Conservation (phyloP, 30 jellyfish, hydroid and myxozoan genomes). For the Aurelia sp. region DNA sequence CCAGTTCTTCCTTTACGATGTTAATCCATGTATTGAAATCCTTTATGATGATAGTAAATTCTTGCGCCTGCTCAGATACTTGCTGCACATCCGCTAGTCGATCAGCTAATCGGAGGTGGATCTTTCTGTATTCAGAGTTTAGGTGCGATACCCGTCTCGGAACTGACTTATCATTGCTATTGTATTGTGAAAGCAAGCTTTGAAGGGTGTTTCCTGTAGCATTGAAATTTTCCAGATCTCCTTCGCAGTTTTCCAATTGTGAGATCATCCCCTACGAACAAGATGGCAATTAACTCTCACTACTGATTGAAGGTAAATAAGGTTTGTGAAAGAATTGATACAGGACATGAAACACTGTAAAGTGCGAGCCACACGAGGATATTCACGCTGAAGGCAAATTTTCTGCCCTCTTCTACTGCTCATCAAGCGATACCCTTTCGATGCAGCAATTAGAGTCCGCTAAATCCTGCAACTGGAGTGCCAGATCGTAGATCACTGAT, state of each 20-base stretch:
- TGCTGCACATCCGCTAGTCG: constrained; percentile 72
- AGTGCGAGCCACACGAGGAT: too few relatives aligned
- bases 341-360: too few relatives aligned
- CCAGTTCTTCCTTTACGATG: constrained; percentile 42
- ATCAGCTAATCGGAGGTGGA: constrained; percentile 51
- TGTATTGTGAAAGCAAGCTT: constrained; percentile 45
- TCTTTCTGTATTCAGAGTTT: constrained; percentile 52
- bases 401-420: too few relatives aligned
- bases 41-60: constrained; percentile 40
- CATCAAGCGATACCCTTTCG: too few relatives aligned
- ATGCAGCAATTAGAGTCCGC: too few relatives aligned
- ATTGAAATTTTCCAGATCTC: constrained; percentile 56
- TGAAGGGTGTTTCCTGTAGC: constrained; percentile 62
- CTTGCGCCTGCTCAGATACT: constrained; percentile 79
- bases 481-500: too few relatives aligned
- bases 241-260: constrained; percentile 59
- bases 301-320: too few relatives aligned
- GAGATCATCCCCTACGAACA: constrained; percentile 50
- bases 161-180: constrained; percentile 56
- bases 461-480: too few relatives aligned
- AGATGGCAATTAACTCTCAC: too few relatives aligned
- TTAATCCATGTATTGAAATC: constrained; percentile 52
- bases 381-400: too few relatives aligned
- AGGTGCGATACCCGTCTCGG: constrained; percentile 24
- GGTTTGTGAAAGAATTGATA: too few relatives aligned